Percentiles rank a stretch among this genome's conserved stretches.
Conservation (phyloP, 2,888 invertebrate species). For the Bedellia somnulentella region DNA sequence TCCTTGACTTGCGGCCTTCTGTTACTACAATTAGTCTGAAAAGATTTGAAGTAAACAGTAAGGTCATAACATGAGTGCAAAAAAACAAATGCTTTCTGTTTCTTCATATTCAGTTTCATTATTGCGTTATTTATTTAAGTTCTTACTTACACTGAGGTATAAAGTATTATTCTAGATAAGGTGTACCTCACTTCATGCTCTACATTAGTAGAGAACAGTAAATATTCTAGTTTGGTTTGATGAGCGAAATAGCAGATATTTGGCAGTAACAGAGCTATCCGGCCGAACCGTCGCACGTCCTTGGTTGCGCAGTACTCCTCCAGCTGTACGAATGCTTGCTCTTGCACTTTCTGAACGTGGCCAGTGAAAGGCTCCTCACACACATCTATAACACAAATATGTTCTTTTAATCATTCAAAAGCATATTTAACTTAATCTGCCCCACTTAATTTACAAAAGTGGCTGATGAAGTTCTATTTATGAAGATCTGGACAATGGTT, state of each 20-base stretch:
- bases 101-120: too few species aligned
- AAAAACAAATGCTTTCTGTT: too few species aligned
- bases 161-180: conserved; percentile 29
- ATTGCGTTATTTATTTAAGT: too few species aligned
- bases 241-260: conserved; percentile 49
- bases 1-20: too few species aligned
- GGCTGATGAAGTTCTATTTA: not conserved
- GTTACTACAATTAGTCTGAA: too few species aligned
- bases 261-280: conserved; percentile 72
- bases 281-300: conserved; percentile 67
- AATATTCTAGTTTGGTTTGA: conserved; percentile 53
- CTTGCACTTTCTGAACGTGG: conserved; percentile 72
- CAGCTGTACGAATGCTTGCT: conserved; percentile 77
- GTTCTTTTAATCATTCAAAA: not conserved
- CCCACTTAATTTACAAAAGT: not conserved
- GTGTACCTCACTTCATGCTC: conserved; percentile 25
- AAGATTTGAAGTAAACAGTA: too few species aligned
- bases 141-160: conserved; percentile 20
- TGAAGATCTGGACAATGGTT: not conserved
- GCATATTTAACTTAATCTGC: not conserved
- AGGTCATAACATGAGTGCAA: too few species aligned
- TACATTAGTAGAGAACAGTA: conserved; percentile 75
- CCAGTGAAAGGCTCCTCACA: conserved; percentile 16
- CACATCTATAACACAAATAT: conserved; percentile 18
- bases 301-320: conserved; percentile 67